A percentile compares a stretch with the other conserved stretches of the same genome.
phyloP scores from a whole-genome alignment of 2,888 invertebrate genomes.

The Watsonalla cultraria region DNA sequence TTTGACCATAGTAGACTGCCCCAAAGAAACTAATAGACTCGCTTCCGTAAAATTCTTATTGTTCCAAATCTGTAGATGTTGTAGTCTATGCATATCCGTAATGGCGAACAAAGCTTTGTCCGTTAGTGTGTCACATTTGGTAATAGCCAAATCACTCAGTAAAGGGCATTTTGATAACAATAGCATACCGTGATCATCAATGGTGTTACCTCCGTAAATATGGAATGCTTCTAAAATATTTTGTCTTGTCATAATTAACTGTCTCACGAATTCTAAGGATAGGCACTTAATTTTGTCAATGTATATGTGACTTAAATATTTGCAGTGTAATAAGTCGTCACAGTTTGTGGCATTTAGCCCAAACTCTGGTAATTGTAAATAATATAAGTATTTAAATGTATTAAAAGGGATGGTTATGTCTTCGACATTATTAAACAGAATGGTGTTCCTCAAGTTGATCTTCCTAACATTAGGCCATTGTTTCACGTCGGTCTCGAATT shows the following conservation, averaged over 20 bases:
- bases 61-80: constrained; percentile 67
- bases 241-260: constrained; percentile 49
- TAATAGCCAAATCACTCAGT: constrained; percentile 60
- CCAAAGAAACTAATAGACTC: constrained; percentile 46
- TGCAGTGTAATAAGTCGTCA: constrained; percentile 48
- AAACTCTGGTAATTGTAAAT: constrained; percentile 60
- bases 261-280: constrained; percentile 43
- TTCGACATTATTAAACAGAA: constrained; percentile 34
- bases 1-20: constrained; percentile 41
- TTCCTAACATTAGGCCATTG: constrained; percentile 55
- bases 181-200: constrained; percentile 53
- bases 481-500: constrained; percentile 49
- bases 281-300: constrained; percentile 66
- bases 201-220: constrained; percentile 56
- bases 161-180: constrained; percentile 50
- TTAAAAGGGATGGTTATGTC: constrained; percentile 52
- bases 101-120: constrained; percentile 52
- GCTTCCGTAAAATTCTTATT: constrained; percentile 56
- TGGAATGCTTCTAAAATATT: constrained; percentile 48
- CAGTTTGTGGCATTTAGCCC: constrained; percentile 56
- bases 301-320: constrained; percentile 52
- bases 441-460: constrained; percentile 61
- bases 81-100: constrained; percentile 38
- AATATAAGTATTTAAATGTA: constrained; percentile 48
- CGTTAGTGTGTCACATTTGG: constrained; percentile 61